Base-by-base conservation (phyloP, 1,140 invertebrate genomes). In the Eupristina koningsbergeri region DNA sequence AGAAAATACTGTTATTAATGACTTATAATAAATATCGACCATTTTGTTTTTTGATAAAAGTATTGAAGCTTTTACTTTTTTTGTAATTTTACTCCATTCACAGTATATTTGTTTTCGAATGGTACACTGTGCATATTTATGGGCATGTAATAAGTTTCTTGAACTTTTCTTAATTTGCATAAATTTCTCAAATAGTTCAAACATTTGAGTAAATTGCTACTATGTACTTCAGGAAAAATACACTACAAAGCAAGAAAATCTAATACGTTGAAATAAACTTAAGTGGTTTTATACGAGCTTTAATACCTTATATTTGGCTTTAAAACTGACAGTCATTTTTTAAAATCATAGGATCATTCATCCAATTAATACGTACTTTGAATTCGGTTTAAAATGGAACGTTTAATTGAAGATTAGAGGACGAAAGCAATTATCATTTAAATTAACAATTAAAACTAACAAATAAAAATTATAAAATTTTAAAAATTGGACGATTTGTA, bases 81-180 rank as follows among this genome's bases (percentile, higher is more conserved):
- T 36, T 71, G 29, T 41, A n/a, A 71, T n/a, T 41, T 13, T n/a
- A 71, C n/a, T 2, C 15, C 61, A 31, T 64, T 64, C 31, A 3
- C 61, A 11, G 61, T 31, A 13, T 64, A 41, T 71, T 36, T 71
- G 36, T 7, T 29, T 34, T 67, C 22, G 8, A 29, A 36, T 36
- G 15, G 3, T 3, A 7, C 34, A 36, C 3, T 67, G 6, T 41
- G 67, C 39, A 71, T n/a, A 71, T 69, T 69, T 22, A 34, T 9
- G 26, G 11, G 36, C 22, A 41, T n/a, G 36, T 3, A n/a, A 11
- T 41, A 41, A 71, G 36, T 71, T 41, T 41, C 67, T 71, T 67
- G 39, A 71, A 41, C 67, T 71, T 71, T n/a, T 71, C 36, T n/a
- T 41, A 71, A 41, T 71, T 39, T 71, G 19, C 39, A 71, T 71